These are phyloP conservation scores for Lasioglossum morio DNA, from an alignment of 2,888 invertebrate genomes.

Conservation along the genomic window DNA sequence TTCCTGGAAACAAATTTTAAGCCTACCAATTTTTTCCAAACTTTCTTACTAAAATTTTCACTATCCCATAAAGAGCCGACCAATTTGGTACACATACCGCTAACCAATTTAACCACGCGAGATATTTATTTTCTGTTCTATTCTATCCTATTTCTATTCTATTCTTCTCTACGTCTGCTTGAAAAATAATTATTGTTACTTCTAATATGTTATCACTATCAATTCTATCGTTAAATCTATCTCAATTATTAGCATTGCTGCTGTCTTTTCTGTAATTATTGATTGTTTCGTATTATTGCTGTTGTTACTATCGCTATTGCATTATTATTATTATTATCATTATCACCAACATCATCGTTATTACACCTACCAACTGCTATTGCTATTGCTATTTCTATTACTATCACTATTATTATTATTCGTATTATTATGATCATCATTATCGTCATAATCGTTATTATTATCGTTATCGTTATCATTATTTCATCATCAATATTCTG, in stretches of 20 bases:
- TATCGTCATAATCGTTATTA: background rate
- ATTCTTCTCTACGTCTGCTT: background rate
- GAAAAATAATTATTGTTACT: background rate
- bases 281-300: background rate
- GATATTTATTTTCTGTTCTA: conserved; percentile 27
- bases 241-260: background rate
- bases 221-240: background rate
- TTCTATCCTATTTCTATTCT: background rate
- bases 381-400: background rate
- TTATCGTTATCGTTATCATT: background rate
- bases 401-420: background rate
- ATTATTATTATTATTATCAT: background rate
- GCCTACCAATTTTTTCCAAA: conserved; percentile 80
- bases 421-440: background rate
- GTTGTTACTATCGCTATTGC: background rate
- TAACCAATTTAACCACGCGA: conserved; percentile 81
- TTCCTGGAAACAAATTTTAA: conserved; percentile 84
- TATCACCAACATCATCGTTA: background rate
- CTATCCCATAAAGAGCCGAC: conserved; percentile 80
- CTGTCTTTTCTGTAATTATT: background rate
- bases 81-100: conserved; percentile 81
- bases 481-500: conserved; percentile 73
- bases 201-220: background rate
- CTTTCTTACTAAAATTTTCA: conserved; percentile 84
- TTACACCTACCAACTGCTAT: background rate